phyloP scores from a whole-genome alignment of 2,113 vertebrate genomes.

The Argyrosomus japonicus region DNA sequence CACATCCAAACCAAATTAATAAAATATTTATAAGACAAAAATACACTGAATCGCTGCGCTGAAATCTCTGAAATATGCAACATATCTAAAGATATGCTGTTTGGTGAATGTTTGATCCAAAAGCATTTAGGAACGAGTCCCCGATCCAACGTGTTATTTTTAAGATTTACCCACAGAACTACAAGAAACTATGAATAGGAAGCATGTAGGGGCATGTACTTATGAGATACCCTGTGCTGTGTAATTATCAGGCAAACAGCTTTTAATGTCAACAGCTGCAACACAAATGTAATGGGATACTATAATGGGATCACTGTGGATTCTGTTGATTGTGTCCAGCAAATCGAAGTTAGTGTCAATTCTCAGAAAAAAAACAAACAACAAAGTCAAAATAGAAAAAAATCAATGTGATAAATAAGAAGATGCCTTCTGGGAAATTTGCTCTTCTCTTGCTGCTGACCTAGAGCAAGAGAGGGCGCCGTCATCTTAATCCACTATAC shows the following conservation, averaged over 20 bases:
- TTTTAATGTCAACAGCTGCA: constrained; percentile 30
- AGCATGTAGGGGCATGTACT: constrained; percentile 22
- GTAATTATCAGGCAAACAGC: constrained; percentile 41
- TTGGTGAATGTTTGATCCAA: neutral
- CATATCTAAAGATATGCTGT: neutral
- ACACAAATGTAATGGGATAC: constrained; percentile 19
- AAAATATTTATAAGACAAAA: neutral
- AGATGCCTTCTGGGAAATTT: constrained; percentile 11
- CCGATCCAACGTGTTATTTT: neutral
- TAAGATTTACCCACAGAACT: neutral
- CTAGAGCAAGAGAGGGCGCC: neutral
- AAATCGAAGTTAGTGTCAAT: neutral
- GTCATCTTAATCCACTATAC: constrained; percentile 6
- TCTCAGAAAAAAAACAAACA: neutral
- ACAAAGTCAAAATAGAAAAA: neutral
- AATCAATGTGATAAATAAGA: constrained; percentile 2
- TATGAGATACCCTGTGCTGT: neutral
- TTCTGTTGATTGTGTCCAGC: neutral
- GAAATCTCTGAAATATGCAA: constrained; percentile 11
- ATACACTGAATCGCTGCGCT: neutral
- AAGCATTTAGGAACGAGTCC: constrained; percentile 1
- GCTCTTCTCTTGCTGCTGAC: constrained; percentile 10
- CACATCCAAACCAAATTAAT: neutral
- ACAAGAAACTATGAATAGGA: neutral
- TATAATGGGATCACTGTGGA: neutral